Base-by-base conservation (phyloP, 64 coral and sea anemone species). In the Anthopleura sola region DNA sequence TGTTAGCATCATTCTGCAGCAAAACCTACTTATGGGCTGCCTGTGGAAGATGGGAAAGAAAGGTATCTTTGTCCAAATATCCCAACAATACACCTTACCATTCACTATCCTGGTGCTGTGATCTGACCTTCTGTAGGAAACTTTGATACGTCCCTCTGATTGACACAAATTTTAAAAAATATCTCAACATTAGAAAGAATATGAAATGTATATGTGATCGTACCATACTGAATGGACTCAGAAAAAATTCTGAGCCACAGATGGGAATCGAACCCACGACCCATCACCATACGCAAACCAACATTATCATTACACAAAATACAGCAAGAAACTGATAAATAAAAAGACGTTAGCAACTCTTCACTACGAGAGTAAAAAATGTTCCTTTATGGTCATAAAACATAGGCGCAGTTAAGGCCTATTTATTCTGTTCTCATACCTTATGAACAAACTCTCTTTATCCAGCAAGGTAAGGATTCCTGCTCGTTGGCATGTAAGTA, bases 391-490 rank as follows among this genome's bases (percentile, higher is more conserved):
- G 40, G 40, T 44, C 40, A 53, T 53, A 51, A 11, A 51, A 51
- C 50, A 53, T 0, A 1, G 50, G 50, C 2, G 2, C 50, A 53
- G 2, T 53, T 53, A 53, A 13, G 50, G 11, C 50, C 14, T 53
- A 17, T 53, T 13, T 71, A 31, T 33, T 32, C 23, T 14, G 24
- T 34, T 34, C 1, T 28, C 7, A 29, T 71, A 71, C 66, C 66
- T 81, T 81, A 53, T 17, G 48, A 49, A 53, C 49, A 81, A 81
- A 19, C 78, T 94, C 78, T 98, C 95, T 28, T 94, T 86, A 48
- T 98, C 95, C 89, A 98, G 75, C 60, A 89, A 38, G 3, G 95
- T 94, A 39, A 98, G 76, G 36, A 98, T 81, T 89, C 95, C 95
- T 56, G 95, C 92, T 84, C 84, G 82, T 86, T 97, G 95, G 21